Percentiles rank a stretch among this genome's conserved stretches.
These are phyloP conservation scores for Onychomys torridus DNA, from an alignment of 2,797 vertebrate species.

Conservation along the genomic window DNA sequence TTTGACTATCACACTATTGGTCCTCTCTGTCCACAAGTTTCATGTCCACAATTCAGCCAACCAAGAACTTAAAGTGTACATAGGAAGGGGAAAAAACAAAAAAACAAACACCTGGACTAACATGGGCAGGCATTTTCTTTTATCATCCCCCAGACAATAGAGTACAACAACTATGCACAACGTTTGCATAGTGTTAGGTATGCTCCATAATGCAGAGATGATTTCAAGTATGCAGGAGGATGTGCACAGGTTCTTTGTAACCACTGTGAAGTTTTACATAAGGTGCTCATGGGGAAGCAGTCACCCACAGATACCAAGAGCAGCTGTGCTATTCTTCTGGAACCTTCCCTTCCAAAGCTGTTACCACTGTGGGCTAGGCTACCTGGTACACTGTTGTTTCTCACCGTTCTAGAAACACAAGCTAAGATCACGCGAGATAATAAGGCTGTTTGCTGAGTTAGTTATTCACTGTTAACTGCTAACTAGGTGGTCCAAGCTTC, in stretches of 20 bases:
- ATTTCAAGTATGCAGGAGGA: background rate
- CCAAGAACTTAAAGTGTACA: background rate
- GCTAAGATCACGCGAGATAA: background rate
- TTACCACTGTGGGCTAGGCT: background rate
- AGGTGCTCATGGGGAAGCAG: too few relatives aligned
- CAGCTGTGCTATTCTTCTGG: background rate
- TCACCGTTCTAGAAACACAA: background rate
- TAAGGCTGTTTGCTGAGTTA: background rate
- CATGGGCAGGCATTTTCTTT: background rate
- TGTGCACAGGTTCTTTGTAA: background rate
- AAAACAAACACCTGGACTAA: background rate
- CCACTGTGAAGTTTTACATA: background rate
- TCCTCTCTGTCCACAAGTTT: background rate
- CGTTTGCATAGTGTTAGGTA: background rate
- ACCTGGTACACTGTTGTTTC: background rate
- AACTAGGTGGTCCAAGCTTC: background rate
- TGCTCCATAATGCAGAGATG: background rate
- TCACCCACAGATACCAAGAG: background rate
- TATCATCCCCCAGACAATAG: background rate
- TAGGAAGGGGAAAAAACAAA: too few relatives aligned
- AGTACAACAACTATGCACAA: background rate
- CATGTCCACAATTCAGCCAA: background rate
- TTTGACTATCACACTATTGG: background rate
- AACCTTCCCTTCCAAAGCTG: background rate
- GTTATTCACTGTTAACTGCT: background rate